Evolutionary conservation across 2,888 invertebrate species (phyloP), one percentile per base, ranked within the genome.

Genomic region (Laspeyria flexula): DNA sequence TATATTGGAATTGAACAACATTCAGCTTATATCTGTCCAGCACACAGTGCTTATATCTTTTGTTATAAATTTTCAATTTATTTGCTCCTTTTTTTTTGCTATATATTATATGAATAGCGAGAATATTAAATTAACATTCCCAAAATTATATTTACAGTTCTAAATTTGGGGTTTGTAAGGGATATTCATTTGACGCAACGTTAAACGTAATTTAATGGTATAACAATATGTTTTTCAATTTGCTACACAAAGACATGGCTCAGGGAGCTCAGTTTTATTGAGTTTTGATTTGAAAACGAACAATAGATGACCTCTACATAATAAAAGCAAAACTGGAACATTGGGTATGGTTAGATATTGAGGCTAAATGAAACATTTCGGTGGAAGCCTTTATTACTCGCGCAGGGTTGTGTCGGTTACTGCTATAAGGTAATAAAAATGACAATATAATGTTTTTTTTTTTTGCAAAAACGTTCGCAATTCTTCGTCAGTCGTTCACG

Each of bases 231-330:
- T 67, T 65, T 70, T 71, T 65, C 60, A 71, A 75, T 75, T 75
- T 67, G 64, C 63, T 57, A 55, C 42, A 73, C 65, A 72, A 71
- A 73, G 67, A 64, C 67, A 64, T 34, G 59, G 54, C 55, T 65
- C 31, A 31, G 54, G 55, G 48, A 48, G 61, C 61, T 60, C 59
- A 54, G 63, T 66, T 60, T 65, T 60, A 66, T 60, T 63, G 64
- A 64, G 69, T 65, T 73, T 71, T 71, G 72, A 72, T 75, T 73
- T 70, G 67, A 68, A 70, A 60, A 63, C 55, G 72, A 73, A 76
- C 73, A 76, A 76, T 48, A 59, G 65, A 59, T 58, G 65, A 72
- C 63, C 64, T 60, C 52, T 31, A 62, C 37, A 65, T 71, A 70
- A 75, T 72, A 61, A 69, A 68, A 60, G 44, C 50, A 56, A 65